Percentiles rank a stretch among this genome's conserved stretches.
Conservation (phyloP, 2,113 vertebrate species). For the Hylia prasina region DNA sequence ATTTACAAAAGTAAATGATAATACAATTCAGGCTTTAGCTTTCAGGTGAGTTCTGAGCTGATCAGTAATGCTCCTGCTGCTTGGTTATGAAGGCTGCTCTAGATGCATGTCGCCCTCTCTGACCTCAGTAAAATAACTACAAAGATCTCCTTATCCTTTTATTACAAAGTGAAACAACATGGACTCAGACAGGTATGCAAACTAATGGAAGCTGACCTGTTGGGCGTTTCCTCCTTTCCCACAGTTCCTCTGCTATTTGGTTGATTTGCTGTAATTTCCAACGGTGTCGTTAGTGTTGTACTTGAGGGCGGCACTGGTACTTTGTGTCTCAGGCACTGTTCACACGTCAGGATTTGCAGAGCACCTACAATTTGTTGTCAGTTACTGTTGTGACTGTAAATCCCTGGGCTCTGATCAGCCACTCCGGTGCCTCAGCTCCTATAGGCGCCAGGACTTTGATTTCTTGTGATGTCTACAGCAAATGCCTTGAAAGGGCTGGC, state of each 20-base stretch:
- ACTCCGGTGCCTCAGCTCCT: neutral
- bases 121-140: neutral
- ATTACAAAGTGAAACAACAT: neutral
- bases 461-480: constrained; percentile 41
- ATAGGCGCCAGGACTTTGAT: constrained; percentile 25
- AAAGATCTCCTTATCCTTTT: neutral
- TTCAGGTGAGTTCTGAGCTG: constrained; percentile 1
- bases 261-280: neutral
- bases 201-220: neutral
- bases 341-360: neutral
- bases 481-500: constrained; percentile 3
- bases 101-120: neutral
- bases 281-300: neutral
- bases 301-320: neutral
- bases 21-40: neutral
- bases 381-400: neutral
- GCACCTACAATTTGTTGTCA: neutral
- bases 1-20: neutral
- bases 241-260: neutral
- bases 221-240: neutral
- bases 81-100: neutral
- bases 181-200: neutral
- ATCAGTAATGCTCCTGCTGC: neutral
- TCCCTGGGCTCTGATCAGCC: neutral
- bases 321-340: neutral